Base-by-base conservation (phyloP, 2,888 invertebrate species). In the Melinopterus prodromus region DNA sequence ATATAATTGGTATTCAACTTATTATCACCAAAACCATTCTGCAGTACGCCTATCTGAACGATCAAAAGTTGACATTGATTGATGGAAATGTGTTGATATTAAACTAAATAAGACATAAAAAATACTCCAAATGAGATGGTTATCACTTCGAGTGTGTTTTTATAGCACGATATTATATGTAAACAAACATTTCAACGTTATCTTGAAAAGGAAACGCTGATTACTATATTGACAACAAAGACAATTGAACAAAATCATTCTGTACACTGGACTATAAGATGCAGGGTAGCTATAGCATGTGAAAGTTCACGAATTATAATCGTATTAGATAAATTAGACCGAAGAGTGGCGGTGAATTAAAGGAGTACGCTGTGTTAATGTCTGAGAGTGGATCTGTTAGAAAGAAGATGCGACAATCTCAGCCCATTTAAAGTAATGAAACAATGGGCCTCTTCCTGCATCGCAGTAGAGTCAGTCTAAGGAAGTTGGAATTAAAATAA, bases 341-440 rank as follows among this genome's bases (percentile, higher is more conserved):
- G 53, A 53, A 53, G 53, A 53, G 53, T 53, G 53, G 53, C 53
- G 53, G 53, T 53, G 12, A 53, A 53, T 53, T 53, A 53, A 53
- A 53, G 53, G 53, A 53, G 53, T 53, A 12, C 53, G 53, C 12
- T 53, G 53, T 53, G 53, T 53, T 53, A 53, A 53, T 53, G 53
- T 53, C 53, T 12, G 9, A 53, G 9, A 53, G 53, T 12, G 53
- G 53, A 53, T 53, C 53, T 53, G 53, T 53, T 53, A 53, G 53
- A 53, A 53, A 53, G 53, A 53, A 53, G 53, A 53, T 53, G 53
- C 53, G 53, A 53, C 53, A 53, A 53, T 53, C 53, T 53, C 53
- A 53, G 53, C 53, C 53, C 12, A 53, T 53, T 53, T 53, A 53
- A 53, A 53, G 53, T 53, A 53, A 53, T 53, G 53, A 53, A 53